These are phyloP conservation scores for Aphelenchoides avenae DNA, from an alignment of 1,140 invertebrate genomes.

Conservation along the genomic window DNA sequence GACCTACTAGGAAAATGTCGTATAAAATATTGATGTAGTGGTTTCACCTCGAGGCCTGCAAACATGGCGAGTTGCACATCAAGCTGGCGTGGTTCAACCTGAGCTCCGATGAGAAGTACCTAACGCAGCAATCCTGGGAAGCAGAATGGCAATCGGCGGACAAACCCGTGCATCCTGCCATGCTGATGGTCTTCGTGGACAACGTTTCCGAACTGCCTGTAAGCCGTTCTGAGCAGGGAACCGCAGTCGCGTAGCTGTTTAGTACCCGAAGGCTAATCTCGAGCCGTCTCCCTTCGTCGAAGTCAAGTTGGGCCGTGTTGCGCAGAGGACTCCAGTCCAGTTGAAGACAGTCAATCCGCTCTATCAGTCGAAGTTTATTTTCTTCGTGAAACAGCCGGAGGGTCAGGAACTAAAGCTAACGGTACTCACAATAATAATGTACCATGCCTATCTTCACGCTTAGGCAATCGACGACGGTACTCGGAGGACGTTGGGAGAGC, in stretches of 20 bases:
- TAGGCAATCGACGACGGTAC: conserved; percentile 56
- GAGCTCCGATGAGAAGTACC: conserved; percentile 32
- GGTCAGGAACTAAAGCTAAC: conserved; percentile 49
- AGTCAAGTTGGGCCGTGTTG: conserved; percentile 44
- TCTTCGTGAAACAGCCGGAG: conserved; percentile 55
- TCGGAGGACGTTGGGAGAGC: conserved; percentile 39
- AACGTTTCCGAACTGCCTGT: conserved; percentile 49
- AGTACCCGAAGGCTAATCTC: conserved; percentile 47
- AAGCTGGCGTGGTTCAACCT: conserved; percentile 52
- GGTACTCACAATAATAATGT: conserved; percentile 15
- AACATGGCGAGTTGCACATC: conserved; percentile 55
- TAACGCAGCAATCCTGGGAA: conserved; percentile 17
- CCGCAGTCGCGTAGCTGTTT: background rate
- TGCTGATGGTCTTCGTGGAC: conserved; percentile 57
- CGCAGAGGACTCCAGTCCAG: conserved; percentile 53
- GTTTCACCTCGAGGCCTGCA: conserved; percentile 57
- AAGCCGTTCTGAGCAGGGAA: conserved; percentile 13
- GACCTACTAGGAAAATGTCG: background rate
- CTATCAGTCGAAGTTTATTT: conserved; percentile 44
- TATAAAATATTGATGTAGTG: conserved; percentile 32
- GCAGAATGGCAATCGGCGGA: conserved; percentile 51
- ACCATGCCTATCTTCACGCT: conserved; percentile 23
- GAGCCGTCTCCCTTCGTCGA: conserved; percentile 58
- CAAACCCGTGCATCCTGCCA: conserved; percentile 52
- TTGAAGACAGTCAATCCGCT: conserved; percentile 49